Evolutionary conservation across 2,113 vertebrate genomes (phyloP).

Genomic region (Ptilonorhynchus violaceus): DNA sequence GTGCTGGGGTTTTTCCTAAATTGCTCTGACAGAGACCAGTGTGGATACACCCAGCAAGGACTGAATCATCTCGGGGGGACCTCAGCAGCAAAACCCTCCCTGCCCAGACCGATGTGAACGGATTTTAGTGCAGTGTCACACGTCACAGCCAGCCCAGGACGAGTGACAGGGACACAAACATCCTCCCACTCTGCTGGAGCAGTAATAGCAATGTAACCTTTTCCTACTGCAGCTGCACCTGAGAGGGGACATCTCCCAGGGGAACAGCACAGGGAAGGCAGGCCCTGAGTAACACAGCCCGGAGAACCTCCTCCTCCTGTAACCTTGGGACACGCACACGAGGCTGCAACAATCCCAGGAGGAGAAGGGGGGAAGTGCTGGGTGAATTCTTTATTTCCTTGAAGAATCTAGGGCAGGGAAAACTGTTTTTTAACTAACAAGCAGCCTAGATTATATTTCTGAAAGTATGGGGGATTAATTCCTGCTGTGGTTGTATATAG

Average conservation of each 20-base stretch:
- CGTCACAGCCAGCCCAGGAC: accelerated
- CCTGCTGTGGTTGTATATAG: background rate
- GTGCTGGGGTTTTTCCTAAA: background rate
- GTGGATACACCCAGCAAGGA: background rate
- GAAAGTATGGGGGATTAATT: background rate
- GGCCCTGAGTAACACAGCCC: background rate
- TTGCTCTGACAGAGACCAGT: background rate
- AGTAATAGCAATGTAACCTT: background rate
- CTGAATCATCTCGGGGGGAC: background rate
- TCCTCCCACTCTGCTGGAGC: background rate
- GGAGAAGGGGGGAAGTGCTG: background rate
- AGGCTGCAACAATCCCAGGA: background rate
- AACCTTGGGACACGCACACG: background rate
- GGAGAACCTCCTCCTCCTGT: background rate
- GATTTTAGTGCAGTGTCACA: background rate
- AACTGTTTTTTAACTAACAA: background rate
- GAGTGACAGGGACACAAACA: background rate
- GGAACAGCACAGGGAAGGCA: background rate
- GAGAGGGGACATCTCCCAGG: background rate
- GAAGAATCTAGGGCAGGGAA: background rate
- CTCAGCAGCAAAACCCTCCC: background rate
- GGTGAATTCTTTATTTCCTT: background rate
- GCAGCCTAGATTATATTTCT: background rate
- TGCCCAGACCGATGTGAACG: background rate
- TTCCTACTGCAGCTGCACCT: background rate